Base-by-base conservation (phyloP, 2,113 vertebrate genomes). In the Triplophysa siluroides region DNA sequence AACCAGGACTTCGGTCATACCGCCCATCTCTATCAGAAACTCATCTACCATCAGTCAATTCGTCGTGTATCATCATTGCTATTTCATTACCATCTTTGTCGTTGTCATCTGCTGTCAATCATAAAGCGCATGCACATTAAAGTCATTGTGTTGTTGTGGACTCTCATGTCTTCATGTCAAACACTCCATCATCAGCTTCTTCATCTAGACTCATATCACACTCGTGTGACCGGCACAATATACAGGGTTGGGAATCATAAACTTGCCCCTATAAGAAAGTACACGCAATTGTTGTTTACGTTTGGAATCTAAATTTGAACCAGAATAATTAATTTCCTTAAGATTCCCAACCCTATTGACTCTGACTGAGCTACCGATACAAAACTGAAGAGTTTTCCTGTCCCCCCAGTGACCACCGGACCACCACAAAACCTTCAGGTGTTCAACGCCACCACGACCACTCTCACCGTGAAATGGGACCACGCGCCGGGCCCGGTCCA, bases 391-490 rank as follows among this genome's bases (percentile, higher is more conserved):
- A 23, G 8, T 67, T 77, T 80, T 1, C 50, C 45, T 75, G n/a
- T 80, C 21, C 84, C 76, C 60, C 73, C 88, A 99, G 97, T 92
- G 77, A 89, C 89, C 33, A 93, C 88, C 19, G 94, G 91, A 79
- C 93, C 95, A 3, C 98, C 98, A 23, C 89, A 93, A 33, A 98
- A 98, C 86, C 88, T 99, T 78, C 93, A 94, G 78, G 95, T 98
- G 8, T 95, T 95, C 84, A 98, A 99, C 23, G 95, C 95, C 79
- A 97, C 96, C 65, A 94, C 93, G 21, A 92, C 92, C 83, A 90
- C 94, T 45, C 87, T 99, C 86, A 92, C 95, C 0, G 91, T 95
- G 18, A 96, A 95, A 87, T 99, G 97, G 98, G 97, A 99, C 64
- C 90, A 92, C 1, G 96, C 96, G 52, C 93, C 92, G 2, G 96